phyloP scores from a whole-genome alignment of 2,797 vertebrate genomes.

The Pristis pectinata region DNA sequence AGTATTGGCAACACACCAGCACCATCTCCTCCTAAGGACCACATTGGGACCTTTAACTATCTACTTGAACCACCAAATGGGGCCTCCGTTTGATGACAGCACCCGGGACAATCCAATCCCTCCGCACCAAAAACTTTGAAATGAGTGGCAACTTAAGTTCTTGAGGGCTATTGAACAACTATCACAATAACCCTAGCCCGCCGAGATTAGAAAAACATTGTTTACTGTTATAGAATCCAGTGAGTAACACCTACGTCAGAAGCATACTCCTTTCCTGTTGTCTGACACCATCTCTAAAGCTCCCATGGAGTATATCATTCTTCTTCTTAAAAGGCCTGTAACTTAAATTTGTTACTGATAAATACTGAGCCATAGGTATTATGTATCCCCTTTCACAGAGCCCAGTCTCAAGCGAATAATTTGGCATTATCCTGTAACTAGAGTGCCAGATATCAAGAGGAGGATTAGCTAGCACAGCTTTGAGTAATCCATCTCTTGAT shows the following conservation, averaged over 20 bases:
- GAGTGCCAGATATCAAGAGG: conserved; percentile 3
- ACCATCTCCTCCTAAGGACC: background rate
- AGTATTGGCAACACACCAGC: background rate
- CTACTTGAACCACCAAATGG: background rate
- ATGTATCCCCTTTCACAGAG: conserved; percentile 14
- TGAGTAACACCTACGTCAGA: background rate
- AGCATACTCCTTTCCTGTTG: background rate
- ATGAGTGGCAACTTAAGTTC: background rate
- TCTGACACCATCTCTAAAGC: background rate
- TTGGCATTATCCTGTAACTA: conserved; percentile 5
- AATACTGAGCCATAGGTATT: conserved; percentile 29
- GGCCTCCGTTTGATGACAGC: background rate
- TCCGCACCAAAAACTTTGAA: background rate
- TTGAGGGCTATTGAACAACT: background rate
- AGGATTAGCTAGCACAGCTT: background rate
- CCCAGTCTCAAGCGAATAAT: conserved; percentile 9
- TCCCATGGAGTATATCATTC: background rate
- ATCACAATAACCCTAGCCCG: background rate
- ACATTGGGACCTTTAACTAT: background rate
- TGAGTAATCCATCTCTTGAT: conserved; percentile 23
- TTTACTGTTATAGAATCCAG: background rate
- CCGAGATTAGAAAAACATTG: background rate
- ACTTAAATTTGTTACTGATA: conserved; percentile 15
- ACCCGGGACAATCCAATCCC: background rate
- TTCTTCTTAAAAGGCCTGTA: conserved; percentile 1